These are phyloP conservation scores for Orchesella cincta DNA, from an alignment of 1,140 invertebrate species.

Conservation along the genomic window DNA sequence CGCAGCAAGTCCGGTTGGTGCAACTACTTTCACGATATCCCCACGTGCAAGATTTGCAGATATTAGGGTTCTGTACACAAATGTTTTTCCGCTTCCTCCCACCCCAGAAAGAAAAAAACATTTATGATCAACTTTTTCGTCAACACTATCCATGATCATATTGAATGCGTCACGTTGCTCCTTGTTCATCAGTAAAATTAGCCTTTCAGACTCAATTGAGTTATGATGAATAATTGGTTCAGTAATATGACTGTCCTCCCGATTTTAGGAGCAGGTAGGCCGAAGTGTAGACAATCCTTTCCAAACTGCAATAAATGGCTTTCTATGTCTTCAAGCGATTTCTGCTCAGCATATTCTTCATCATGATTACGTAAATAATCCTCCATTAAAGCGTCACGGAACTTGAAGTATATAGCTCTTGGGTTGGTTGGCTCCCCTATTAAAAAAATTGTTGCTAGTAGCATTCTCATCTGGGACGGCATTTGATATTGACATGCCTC, in stretches of 20 bases:
- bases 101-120: constrained; percentile 49
- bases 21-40: constrained; percentile 57
- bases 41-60: constrained; percentile 47
- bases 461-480: constrained; percentile 56
- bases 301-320: background rate
- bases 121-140: background rate
- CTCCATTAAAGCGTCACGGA: constrained; percentile 53
- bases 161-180: constrained; percentile 39
- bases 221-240: too few relatives aligned
- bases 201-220: background rate
- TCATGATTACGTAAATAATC: constrained; percentile 40
- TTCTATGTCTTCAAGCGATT: constrained; percentile 21
- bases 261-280: background rate
- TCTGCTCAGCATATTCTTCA: background rate
- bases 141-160: constrained; percentile 45
- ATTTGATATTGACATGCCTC: constrained; percentile 52
- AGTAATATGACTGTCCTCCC: background rate
- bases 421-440: constrained; percentile 53
- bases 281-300: background rate
- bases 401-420: constrained; percentile 53
- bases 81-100: constrained; percentile 51
- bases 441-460: constrained; percentile 56
- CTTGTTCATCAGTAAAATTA: constrained; percentile 38
- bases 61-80: constrained; percentile 50
- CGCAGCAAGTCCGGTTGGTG: constrained; percentile 61